phyloP scores from a whole-genome alignment of 2,888 invertebrate genomes.

The Caenorhabditis sp. region DNA sequence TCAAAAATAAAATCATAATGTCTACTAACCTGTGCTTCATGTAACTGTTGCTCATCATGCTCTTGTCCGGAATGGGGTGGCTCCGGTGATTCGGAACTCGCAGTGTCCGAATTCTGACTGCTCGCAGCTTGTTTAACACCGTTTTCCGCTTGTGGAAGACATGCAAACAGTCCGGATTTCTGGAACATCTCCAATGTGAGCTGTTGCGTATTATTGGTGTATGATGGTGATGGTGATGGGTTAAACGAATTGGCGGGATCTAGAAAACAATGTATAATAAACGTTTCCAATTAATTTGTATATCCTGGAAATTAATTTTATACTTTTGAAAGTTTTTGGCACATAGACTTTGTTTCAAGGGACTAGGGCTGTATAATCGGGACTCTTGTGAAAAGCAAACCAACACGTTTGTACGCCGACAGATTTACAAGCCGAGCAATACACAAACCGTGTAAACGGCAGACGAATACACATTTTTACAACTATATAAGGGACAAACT shows the following conservation, averaged over 20 bases:
- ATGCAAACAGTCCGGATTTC: neutral
- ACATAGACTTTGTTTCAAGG: no score
- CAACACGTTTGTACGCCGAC: no score
- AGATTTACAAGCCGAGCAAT: no score
- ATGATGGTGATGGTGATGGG: neutral
- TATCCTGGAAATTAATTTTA: no score
- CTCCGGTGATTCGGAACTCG: slow-evolving; percentile 42
- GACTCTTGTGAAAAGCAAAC: no score
- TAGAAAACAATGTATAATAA: neutral
- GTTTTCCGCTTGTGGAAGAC: neutral
- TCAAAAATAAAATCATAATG: neutral
- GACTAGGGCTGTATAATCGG: no score
- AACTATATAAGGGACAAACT: no score
- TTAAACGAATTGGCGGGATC: neutral
- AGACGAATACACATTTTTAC: no score
- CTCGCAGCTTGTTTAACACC: neutral
- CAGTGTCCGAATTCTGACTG: slow-evolving; percentile 29
- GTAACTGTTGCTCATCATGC: neutral
- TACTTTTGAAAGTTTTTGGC: no score
- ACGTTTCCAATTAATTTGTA: no score
- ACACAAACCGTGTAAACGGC: no score
- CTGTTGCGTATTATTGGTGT: neutral
- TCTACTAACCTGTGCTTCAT: slow-evolving; percentile 16
- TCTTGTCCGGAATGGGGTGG: slow-evolving; percentile 13
- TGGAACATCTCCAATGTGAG: slow-evolving; percentile 9